Conservation (phyloP, 2,113 vertebrate species). For the Peucedramus taeniatus region DNA sequence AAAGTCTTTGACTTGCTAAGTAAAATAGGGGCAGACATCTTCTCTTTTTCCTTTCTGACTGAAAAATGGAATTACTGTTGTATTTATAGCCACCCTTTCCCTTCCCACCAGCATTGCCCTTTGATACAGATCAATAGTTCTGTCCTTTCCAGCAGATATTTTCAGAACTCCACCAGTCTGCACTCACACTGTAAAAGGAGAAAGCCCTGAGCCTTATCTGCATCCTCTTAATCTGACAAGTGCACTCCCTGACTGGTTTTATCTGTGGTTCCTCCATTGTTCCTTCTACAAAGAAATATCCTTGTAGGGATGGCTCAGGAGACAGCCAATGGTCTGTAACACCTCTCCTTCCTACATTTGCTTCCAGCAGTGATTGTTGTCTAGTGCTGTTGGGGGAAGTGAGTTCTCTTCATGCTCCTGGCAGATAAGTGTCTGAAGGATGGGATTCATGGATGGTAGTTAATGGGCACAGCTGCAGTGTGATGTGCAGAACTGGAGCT, state of each 20-base stretch:
- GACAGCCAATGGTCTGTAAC: background rate
- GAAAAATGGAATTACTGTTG: background rate
- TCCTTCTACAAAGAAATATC: background rate
- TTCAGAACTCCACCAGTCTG: background rate
- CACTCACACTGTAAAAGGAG: background rate
- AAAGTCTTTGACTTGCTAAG: background rate
- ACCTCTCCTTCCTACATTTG: background rate
- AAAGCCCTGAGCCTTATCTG: background rate
- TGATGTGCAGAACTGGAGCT: background rate
- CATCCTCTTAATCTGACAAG: background rate
- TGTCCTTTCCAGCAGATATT: slow-evolving; percentile 1
- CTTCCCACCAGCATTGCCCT: background rate
- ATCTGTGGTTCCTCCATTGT: background rate
- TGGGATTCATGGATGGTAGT: background rate
- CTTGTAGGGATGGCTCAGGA: background rate
- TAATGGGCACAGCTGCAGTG: background rate
- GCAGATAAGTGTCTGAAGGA: background rate
- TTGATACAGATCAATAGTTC: slow-evolving; percentile 25
- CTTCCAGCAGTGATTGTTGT: background rate
- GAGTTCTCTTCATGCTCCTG: background rate
- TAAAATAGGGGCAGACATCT: background rate
- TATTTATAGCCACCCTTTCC: slow-evolving; percentile 3
- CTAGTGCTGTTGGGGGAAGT: background rate
- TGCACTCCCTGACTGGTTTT: background rate
- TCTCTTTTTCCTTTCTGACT: background rate